Conservation (phyloP, 1,140 invertebrate genomes). For the Scaptomyza graminum region DNA sequence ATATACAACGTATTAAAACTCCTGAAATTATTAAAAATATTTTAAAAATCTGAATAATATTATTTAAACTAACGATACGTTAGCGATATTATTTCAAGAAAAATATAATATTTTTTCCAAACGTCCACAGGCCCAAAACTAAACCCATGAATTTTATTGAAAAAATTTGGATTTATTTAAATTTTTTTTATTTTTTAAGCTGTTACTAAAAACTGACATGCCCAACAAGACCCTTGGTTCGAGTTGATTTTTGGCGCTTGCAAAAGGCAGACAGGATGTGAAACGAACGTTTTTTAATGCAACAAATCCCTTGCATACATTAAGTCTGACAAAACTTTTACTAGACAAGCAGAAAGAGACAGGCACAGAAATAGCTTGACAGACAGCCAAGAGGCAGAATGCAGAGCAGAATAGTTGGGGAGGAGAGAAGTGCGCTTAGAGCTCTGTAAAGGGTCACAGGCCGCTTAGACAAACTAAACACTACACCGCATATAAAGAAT, state of each 20-base stretch:
- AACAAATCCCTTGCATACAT: slow-evolving; percentile 67
- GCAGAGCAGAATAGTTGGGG: not conserved
- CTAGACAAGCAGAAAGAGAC: slow-evolving; percentile 26
- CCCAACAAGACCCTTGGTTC: not conserved
- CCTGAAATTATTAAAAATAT: too few species aligned
- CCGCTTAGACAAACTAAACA: slow-evolving; percentile 62
- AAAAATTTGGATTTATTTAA: not conserved
- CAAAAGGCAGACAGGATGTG: not conserved
- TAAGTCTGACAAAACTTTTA: slow-evolving; percentile 50
- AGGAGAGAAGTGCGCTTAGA: not conserved
- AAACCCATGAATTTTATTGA: not conserved
- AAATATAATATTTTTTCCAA: not conserved
- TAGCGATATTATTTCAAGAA: too few species aligned
- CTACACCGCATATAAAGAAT: slow-evolving; percentile 57
- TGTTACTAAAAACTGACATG: not conserved
- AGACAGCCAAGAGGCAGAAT: not conserved
- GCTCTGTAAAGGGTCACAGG: slow-evolving; percentile 5
- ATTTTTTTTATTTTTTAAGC: slow-evolving; percentile 4
- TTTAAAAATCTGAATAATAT: too few species aligned
- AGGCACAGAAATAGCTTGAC: not conserved
- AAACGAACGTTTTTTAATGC: slow-evolving; percentile 49
- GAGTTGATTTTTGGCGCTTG: not conserved
- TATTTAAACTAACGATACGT: not conserved
- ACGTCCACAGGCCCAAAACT: too few species aligned
- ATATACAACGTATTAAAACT: too few species aligned